Evolutionary conservation across 2,797 vertebrate genomes (phyloP), one percentile per base, ranked within the genome.

Genomic region (Phrynocephalus guinanensis): DNA sequence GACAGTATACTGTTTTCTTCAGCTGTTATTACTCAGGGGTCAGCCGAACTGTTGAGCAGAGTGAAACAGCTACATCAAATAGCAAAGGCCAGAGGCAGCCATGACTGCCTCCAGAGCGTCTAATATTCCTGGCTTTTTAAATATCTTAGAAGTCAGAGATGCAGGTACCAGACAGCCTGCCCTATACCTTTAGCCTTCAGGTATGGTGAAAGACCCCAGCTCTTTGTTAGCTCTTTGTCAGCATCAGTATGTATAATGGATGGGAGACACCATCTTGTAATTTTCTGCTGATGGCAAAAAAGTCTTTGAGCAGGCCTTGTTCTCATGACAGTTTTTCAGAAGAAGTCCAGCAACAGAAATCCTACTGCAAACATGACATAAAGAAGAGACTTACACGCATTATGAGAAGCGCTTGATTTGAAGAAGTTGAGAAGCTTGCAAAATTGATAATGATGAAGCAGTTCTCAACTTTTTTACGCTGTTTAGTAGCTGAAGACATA

Each of bases 361-460:
- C 6, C 44, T 24, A 76, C 20, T 76, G 18, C 11, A 52, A 13
- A 86, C 88, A 6, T 88, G 90, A 83, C 79, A 38, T 13, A 87
- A 16, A 72, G 88, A 90, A n/a, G 28, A 92, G 82, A 86, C 77
- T 72, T 0, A 77, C 22, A 70, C 33, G 66, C 86, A 28, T 88
- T 91, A 86, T 15, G 86, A 90, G 68, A 2, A 30, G 85, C 78
- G 18, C 56, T 89, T 87, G 44, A 90, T 16, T 48, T 24, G 70
- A 90, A 89, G 93, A 90, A 91, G 85, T 56, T 11, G 20, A 18
- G 26, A 83, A 72, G 0, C 1, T 3, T 1, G 3, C 88, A 78
- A 93, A 24, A 52, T 68, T 87, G n/a, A 88, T 76, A 90, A 88
- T 50, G 72, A 8, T 33, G 8, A 26, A 88, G 60, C 52, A 84